A percentile compares a stretch with the other conserved stretches of the same genome.
Evolutionary conservation across 2,888 invertebrate genomes (phyloP).

Genomic region (Gortyna flavago): DNA sequence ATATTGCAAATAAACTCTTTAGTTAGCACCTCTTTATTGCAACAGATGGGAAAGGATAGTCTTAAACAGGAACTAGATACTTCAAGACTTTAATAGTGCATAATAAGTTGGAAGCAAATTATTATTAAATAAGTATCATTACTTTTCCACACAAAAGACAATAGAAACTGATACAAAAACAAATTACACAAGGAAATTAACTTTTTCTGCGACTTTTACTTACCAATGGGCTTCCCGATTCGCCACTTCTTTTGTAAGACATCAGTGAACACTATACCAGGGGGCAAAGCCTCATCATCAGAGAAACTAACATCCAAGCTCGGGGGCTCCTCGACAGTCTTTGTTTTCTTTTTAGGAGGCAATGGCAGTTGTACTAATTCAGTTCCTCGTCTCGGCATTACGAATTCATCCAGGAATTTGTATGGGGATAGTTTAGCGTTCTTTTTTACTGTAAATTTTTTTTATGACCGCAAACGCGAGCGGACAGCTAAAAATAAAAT

Average conservation of each 20-base stretch:
- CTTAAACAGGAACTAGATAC: not conserved
- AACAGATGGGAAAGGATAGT: slow-evolving; percentile 22
- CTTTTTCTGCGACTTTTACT: slow-evolving; percentile 54
- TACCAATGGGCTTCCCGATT: slow-evolving; percentile 96
- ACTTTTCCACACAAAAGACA: not conserved
- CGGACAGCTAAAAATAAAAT: slow-evolving; percentile 52
- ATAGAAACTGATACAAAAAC: not conserved
- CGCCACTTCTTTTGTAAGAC: slow-evolving; percentile 95
- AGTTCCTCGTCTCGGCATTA: slow-evolving; percentile 83
- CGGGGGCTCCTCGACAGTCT: slow-evolving; percentile 72
- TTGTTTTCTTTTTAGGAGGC: slow-evolving; percentile 83
- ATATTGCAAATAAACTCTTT: slow-evolving; percentile 24
- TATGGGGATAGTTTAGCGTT: slow-evolving; percentile 29
- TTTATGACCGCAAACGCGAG: slow-evolving; percentile 11
- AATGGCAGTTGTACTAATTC: slow-evolving; percentile 77
- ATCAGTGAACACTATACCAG: slow-evolving; percentile 95
- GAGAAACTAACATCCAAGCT: slow-evolving; percentile 83
- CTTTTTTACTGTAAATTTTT: slow-evolving; percentile 6
- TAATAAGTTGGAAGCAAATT: not conserved
- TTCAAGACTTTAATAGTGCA: not conserved
- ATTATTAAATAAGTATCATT: not conserved
- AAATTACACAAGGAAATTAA: not conserved
- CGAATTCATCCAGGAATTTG: slow-evolving; percentile 58
- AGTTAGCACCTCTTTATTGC: slow-evolving; percentile 35
- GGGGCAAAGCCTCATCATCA: slow-evolving; percentile 88